A percentile compares a stretch with the other conserved stretches of the same genome.
phyloP scores from a whole-genome alignment of 2,797 vertebrate genomes.

The Gymnothorax reevesii region DNA sequence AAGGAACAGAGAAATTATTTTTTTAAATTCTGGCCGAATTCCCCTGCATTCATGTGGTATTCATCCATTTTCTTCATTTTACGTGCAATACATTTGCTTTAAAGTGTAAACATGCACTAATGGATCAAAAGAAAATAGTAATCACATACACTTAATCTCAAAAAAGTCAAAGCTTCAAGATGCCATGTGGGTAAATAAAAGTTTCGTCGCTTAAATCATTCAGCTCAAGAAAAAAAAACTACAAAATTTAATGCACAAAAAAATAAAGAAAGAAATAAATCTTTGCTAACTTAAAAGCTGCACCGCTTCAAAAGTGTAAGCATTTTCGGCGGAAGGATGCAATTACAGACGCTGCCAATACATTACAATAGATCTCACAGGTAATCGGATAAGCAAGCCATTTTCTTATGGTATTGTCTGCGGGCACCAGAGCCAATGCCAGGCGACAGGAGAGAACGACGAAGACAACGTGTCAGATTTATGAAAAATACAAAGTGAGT shows the following conservation, averaged over 20 bases:
- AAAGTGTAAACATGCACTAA: conserved; percentile 69
- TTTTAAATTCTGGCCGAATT: conserved; percentile 59
- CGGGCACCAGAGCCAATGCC: neutral
- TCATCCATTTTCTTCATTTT: too few species aligned
- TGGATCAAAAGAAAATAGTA: conserved; percentile 77
- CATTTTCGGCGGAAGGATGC: neutral
- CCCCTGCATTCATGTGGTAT: conserved; percentile 58
- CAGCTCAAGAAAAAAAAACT: conserved; percentile 66
- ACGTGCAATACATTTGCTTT: conserved; percentile 65
- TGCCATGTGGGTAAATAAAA: conserved; percentile 64
- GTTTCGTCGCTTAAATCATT: conserved; percentile 74
- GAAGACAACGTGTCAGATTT: neutral
- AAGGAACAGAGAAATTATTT: conserved; percentile 53
- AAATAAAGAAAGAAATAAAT: conserved; percentile 43
- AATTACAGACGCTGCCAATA: neutral
- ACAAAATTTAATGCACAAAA: conserved; percentile 60
- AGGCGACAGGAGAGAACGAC: too few species aligned
- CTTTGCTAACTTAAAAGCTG: too few species aligned
- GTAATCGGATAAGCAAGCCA: neutral
- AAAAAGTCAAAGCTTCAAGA: conserved; percentile 69
- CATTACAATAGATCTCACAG: neutral
- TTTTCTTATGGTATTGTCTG: neutral
- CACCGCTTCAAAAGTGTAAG: conserved; percentile 33
- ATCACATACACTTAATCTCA: conserved; percentile 70
- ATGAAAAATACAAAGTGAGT: neutral